Conservation (phyloP, 2,888 invertebrate species). For the Dysmachus trigonus region DNA sequence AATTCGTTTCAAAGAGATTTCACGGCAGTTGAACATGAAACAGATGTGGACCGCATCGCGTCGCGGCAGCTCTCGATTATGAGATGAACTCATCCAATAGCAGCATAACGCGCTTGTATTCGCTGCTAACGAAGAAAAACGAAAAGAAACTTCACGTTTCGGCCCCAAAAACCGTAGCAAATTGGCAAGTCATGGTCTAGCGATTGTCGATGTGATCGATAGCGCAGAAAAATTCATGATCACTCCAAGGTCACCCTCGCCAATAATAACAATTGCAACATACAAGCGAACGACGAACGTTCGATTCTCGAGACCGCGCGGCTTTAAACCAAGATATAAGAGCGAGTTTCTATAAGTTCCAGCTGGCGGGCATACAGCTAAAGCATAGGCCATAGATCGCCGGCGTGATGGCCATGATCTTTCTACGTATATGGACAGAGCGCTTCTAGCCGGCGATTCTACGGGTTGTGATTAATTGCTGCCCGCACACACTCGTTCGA, state of each 20-base stretch:
- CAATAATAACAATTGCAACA: background rate
- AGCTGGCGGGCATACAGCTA: background rate
- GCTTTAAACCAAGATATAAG: background rate
- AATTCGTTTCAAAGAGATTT: slow-evolving; percentile 2
- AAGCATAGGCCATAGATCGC: background rate
- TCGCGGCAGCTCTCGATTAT: background rate
- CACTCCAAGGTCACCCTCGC: slow-evolving; percentile 46
- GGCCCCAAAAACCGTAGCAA: slow-evolving; percentile 25
- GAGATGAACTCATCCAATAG: slow-evolving; percentile 13
- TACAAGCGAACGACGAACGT: background rate
- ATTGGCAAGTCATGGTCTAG: slow-evolving; percentile 41
- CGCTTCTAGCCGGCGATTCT: background rate
- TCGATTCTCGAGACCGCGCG: background rate
- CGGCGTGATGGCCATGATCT: background rate
- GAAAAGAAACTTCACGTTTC: slow-evolving; percentile 15
- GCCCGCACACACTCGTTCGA: background rate
- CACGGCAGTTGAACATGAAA: slow-evolving; percentile 23
- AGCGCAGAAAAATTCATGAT: slow-evolving; percentile 46
- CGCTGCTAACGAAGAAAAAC: background rate
- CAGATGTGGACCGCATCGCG: slow-evolving; percentile 19
- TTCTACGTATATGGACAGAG: background rate
- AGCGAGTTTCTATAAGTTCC: background rate
- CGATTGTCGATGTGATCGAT: slow-evolving; percentile 33
- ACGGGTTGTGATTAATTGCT: background rate
- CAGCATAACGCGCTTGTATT: background rate